Conservation (phyloP, 23 tunicate species). For the Styela clava region DNA sequence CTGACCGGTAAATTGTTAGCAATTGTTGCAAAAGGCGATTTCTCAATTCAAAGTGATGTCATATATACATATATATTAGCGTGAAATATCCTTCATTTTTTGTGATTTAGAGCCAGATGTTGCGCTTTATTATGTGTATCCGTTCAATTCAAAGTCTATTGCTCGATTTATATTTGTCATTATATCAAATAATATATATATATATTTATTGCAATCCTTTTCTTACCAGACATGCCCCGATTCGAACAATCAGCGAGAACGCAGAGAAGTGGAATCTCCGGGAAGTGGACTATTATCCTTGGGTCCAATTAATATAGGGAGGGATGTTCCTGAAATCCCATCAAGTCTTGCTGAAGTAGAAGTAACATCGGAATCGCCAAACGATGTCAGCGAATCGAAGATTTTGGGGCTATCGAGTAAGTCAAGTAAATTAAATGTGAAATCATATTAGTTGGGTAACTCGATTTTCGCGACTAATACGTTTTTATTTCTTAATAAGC, state of each 20-base stretch:
- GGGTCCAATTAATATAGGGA: slow-evolving; percentile 6
- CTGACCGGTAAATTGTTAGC: too few relatives aligned
- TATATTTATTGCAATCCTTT: too few relatives aligned
- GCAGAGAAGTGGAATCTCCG: not conserved
- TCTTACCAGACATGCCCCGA: not conserved
- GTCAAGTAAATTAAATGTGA: too few relatives aligned
- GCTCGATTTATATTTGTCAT: not conserved
- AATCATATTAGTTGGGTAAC: too few relatives aligned
- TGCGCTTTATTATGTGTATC: too few relatives aligned
- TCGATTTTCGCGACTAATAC: too few relatives aligned
- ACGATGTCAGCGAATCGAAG: not conserved
- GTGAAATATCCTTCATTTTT: too few relatives aligned
- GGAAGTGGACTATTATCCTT: not conserved
- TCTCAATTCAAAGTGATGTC: too few relatives aligned
- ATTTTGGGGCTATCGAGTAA: slow-evolving; percentile 20
- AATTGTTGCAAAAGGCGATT: too few relatives aligned
- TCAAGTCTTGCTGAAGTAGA: not conserved
- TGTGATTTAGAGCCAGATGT: too few relatives aligned
- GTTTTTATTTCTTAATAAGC: too few relatives aligned
- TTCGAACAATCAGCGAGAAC: not conserved
- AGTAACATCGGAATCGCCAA: not conserved
- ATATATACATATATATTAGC: too few relatives aligned
- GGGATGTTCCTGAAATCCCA: slow-evolving; percentile 2
- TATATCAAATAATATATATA: not conserved
- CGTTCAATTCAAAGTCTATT: not conserved